phyloP scores from a whole-genome alignment of 1,140 invertebrate genomes.

The Hypsibius dujardini region DNA sequence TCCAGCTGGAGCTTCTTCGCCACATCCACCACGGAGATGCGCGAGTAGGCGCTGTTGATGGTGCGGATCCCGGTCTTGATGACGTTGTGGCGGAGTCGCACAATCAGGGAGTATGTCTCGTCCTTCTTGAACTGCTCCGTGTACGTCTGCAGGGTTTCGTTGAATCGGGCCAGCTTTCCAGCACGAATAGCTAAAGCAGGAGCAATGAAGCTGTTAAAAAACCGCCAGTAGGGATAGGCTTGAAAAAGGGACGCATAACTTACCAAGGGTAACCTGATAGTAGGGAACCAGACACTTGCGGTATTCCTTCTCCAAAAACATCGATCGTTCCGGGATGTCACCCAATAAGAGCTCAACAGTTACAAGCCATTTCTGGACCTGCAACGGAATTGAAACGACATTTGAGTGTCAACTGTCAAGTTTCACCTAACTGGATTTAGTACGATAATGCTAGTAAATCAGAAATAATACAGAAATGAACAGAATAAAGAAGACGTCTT shows the following conservation, averaged over 20 bases:
- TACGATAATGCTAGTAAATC: no score
- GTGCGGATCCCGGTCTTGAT: constrained; percentile 96
- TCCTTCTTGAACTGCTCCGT: constrained; percentile 37
- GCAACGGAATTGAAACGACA: no score
- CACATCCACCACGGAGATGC: constrained; percentile 84
- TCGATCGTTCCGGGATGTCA: constrained; percentile 72
- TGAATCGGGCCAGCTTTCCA: constrained; percentile 82
- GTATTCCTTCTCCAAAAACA: constrained; percentile 45
- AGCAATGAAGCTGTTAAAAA: no score
- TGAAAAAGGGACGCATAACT: constrained; percentile 19
- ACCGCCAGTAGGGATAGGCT: neutral
- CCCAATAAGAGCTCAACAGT: constrained; percentile 86
- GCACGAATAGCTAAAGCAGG: constrained; percentile 78
- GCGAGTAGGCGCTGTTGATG: constrained; percentile 87
- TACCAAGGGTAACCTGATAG: constrained; percentile 79
- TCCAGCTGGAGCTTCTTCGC: constrained; percentile 79
- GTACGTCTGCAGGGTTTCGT: constrained; percentile 68
- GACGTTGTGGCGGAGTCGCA: constrained; percentile 88
- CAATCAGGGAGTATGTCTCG: constrained; percentile 82
- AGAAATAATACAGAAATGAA: no score
- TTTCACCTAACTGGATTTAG: no score
- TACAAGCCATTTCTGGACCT: constrained; percentile 77
- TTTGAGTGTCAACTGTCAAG: no score
- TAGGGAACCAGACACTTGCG: constrained; percentile 65
- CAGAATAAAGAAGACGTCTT: no score